Conservation (phyloP, 2,797 vertebrate genomes). For the Sebastes vulpes region DNA sequence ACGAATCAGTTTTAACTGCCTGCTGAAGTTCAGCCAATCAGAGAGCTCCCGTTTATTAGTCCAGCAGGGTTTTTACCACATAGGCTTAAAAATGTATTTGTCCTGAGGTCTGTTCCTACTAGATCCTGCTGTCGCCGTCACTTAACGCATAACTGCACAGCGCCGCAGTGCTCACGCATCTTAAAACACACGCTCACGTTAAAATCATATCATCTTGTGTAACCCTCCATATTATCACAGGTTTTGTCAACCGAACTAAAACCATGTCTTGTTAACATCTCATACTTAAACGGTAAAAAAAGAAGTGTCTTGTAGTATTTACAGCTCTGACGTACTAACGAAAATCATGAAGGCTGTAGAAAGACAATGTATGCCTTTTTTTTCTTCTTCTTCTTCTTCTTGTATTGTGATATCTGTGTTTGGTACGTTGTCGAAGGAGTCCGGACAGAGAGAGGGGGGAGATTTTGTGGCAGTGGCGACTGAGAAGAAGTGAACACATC, state of each 20-base stretch:
- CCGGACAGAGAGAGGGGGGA: constrained; percentile 24
- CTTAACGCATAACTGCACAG: not conserved
- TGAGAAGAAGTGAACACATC: constrained; percentile 3
- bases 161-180: not conserved
- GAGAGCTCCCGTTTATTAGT: not conserved
- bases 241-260: constrained; percentile 58
- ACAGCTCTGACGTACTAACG: constrained; percentile 81
- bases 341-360: constrained; percentile 76
- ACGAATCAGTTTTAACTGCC: not conserved
- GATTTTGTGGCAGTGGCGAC: constrained; percentile 56
- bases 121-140: not conserved
- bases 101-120: not conserved
- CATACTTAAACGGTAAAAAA: constrained; percentile 68
- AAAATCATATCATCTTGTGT: constrained; percentile 18
- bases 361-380: constrained; percentile 77
- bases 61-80: not conserved
- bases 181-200: not conserved
- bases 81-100: not conserved
- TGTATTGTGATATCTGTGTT: constrained; percentile 79
- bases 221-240: constrained; percentile 44
- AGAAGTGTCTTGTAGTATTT: constrained; percentile 80
- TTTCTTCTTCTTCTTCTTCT: constrained; percentile 24
- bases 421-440: constrained; percentile 74
- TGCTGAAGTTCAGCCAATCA: not conserved
- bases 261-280: constrained; percentile 69